Conservation (phyloP, 2,888 invertebrate genomes). For the Trichopria drosophilae region DNA sequence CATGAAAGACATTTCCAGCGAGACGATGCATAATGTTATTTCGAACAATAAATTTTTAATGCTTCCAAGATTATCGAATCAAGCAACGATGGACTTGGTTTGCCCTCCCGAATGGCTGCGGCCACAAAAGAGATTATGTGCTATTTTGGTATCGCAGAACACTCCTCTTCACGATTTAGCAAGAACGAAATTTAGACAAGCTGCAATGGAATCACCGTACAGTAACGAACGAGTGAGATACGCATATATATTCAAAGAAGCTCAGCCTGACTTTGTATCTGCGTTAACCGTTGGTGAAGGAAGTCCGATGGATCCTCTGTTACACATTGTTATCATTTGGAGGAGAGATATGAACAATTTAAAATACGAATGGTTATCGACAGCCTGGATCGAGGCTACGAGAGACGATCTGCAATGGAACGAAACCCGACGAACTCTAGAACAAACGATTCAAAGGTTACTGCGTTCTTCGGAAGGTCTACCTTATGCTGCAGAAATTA, state of each 20-base stretch:
- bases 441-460: slow-evolving; percentile 72
- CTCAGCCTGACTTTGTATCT: slow-evolving; percentile 80
- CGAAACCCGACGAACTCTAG: slow-evolving; percentile 73
- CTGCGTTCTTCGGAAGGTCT: slow-evolving; percentile 74
- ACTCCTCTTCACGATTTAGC: slow-evolving; percentile 65
- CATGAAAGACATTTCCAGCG: slow-evolving; percentile 87
- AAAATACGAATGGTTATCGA: slow-evolving; percentile 87
- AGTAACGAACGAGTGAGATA: slow-evolving; percentile 71
- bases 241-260: slow-evolving; percentile 85
- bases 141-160: slow-evolving; percentile 77
- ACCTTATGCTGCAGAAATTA: slow-evolving; percentile 77
- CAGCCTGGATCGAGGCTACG: slow-evolving; percentile 63
- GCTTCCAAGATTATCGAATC: slow-evolving; percentile 89
- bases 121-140: slow-evolving; percentile 73
- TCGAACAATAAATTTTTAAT: slow-evolving; percentile 86
- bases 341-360: slow-evolving; percentile 81
- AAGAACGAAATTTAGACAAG: slow-evolving; percentile 71
- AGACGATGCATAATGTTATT: slow-evolving; percentile 85
- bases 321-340: slow-evolving; percentile 88
- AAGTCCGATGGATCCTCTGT: slow-evolving; percentile 67
- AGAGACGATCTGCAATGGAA: slow-evolving; percentile 66
- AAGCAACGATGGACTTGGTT: slow-evolving; percentile 78
- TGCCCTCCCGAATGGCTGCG: slow-evolving; percentile 89
- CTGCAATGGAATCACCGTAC: slow-evolving; percentile 70
- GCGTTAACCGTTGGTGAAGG: slow-evolving; percentile 69